Evolutionary conservation across 2,888 invertebrate species (phyloP), one percentile per base, ranked within the genome.

Genomic region (Catonia carolina): DNA sequence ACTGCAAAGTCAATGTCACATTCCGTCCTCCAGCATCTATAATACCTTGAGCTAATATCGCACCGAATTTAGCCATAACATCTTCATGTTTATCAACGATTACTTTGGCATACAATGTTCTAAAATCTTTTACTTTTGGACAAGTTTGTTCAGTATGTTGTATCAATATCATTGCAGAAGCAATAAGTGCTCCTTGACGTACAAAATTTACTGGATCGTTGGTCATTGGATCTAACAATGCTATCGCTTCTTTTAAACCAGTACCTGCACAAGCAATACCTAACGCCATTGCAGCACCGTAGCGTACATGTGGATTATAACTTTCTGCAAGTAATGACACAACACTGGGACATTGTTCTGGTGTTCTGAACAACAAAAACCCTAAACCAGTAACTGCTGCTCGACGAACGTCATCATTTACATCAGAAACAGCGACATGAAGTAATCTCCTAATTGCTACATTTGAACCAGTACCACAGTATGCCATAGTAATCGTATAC

Each of bases 161-260:
- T 60, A 98, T 92, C 27, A 98, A 79, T 64, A 99, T 92, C 87
- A 99, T 91, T 1, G 98, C 94, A 0, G 97, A 94, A 0, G 99
- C 97, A 65, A 99, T 94, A 37, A 96, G 76, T 1, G 96, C 95
- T 27, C 96, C 99, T 75, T 99, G 99, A 12, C 99, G 84, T 0
- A 99, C 99, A 73, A 97, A 99, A 73, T 97, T 98, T 8, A 99
- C 97, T 0, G 97, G 95, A 72, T 99, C 99, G 75, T 97, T 96
- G 27, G 95, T 92, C 91, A 99, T 92, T 0, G 98, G 98, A 70
- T 99, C 98, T 56, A 99, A 74, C 3, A 99, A 79, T 23, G 88
- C 89, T 60, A 99, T 91, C 0, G 98, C 98, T 74, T 99, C 98
- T 68, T 80, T 81, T 56, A 93, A 81, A n/a, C 97, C 98, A 6